Base-by-base conservation (phyloP, 2,113 vertebrate species). In the Pteropus alecto region DNA sequence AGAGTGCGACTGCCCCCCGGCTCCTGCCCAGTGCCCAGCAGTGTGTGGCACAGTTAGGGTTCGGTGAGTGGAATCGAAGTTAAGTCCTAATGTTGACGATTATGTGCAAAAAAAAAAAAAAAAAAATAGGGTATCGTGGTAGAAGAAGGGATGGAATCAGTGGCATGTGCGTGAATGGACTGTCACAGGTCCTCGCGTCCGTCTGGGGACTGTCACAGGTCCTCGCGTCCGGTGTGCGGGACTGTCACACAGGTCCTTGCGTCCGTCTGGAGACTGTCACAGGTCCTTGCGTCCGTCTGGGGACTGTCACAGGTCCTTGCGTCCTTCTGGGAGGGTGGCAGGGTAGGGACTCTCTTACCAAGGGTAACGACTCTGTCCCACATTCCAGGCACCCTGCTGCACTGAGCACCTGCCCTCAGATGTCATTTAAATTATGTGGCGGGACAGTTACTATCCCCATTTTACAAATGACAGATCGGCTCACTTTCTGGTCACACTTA, bases 331-430 rank as follows among this genome's bases (percentile, higher is more conserved):
- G 41, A 68, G 46, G 21, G 30, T 6, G 10, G 22, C 73, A 28
- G 54, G 15, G 54, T 4, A 3, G 33, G 0, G 63, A 21, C 46
- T 21, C 73, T 21, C 2, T 41, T 30, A 43, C 13, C 5, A 35
- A 16, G 14, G 30, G 13, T 33, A 2, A 7, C 5, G 46, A 16
- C 38, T 9, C 15, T 46, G 35, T 48, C 1, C 70, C 5, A 6
- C n/a, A 12, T 9, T 5, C 41, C 14, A 28, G 38, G 60, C 22
- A 5, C 22, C 22, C 0, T 5, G 6, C 38, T 41, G 0, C 12
- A 22, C 74, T 56, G 65, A 41, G 43, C 21, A 19, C 24, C 2
- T 30, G 65, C 24, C 82, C 7, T 10, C 28, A 60, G 65, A 5
- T 56, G 2, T 0, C 22, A 5, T n/a, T 35, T 33, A 54, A 41